phyloP scores from a whole-genome alignment of 1,140 invertebrate species.

The Ylistrum balloti region DNA sequence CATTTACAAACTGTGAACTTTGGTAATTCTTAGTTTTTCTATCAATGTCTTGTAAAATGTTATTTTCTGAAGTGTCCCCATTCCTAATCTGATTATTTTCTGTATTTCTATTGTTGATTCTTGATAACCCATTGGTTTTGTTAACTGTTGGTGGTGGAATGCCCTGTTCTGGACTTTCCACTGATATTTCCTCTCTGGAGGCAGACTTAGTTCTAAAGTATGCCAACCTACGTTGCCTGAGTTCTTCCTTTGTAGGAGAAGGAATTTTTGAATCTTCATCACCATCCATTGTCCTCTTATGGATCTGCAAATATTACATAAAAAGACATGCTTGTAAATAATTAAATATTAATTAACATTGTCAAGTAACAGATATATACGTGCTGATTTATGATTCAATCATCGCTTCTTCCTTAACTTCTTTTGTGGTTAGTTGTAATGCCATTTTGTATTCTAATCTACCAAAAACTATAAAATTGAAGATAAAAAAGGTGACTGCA shows the following conservation, averaged over 20 bases:
- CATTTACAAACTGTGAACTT: background rate
- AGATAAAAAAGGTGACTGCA: too few relatives aligned
- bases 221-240: slow-evolving; percentile 54
- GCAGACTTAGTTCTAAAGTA: slow-evolving; percentile 45
- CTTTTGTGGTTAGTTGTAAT: too few relatives aligned
- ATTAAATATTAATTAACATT: too few relatives aligned
- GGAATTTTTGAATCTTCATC: background rate
- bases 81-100: background rate
- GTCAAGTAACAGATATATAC: too few relatives aligned
- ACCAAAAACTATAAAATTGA: too few relatives aligned
- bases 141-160: background rate
- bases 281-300: background rate
- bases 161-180: slow-evolving; percentile 20
- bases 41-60: background rate
- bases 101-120: background rate
- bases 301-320: background rate
- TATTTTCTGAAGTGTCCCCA: too few relatives aligned
- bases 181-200: background rate
- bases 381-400: too few relatives aligned
- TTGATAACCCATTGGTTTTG: background rate
- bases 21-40: background rate
- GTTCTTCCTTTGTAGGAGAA: slow-evolving; percentile 49
- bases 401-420: too few relatives aligned
- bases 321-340: too few relatives aligned
- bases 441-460: too few relatives aligned